A percentile compares a stretch with the other conserved stretches of the same genome.
These are phyloP conservation scores for Torymus texanus DNA, from an alignment of 2,888 invertebrate species.

Conservation along the genomic window DNA sequence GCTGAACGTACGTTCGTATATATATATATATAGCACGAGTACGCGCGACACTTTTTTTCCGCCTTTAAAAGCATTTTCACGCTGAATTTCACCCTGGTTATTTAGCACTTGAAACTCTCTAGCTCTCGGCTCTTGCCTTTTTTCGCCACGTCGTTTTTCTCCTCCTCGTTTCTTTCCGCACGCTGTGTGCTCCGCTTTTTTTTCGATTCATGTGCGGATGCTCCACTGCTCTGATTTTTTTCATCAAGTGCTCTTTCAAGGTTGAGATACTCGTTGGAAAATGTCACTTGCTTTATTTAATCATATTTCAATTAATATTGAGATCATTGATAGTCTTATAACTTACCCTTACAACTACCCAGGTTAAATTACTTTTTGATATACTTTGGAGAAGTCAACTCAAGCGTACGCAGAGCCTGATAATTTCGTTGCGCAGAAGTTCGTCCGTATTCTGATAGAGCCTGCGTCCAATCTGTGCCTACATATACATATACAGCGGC, in stretches of 20 bases:
- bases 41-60: slow-evolving; percentile 27
- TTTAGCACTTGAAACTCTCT: slow-evolving; percentile 14
- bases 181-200: no score
- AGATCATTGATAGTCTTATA: no score
- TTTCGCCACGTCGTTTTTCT: not conserved
- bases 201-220: no score
- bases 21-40: not conserved
- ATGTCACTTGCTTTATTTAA: no score
- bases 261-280: no score
- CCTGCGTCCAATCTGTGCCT: not conserved
- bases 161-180: not conserved
- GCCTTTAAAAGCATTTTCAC: slow-evolving; percentile 54
- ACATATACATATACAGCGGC: not conserved
- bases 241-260: no score
- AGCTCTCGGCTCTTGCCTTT: not conserved
- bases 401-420: not conserved
- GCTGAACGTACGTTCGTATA: not conserved
- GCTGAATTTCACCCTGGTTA: slow-evolving; percentile 44
- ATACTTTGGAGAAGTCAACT: not conserved
- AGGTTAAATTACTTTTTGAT: no score
- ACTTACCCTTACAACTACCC: no score
- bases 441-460: no score
- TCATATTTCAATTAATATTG: no score
- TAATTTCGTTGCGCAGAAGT: not conserved
- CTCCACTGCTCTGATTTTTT: no score